Base-by-base conservation (phyloP, 2,888 invertebrate genomes). In the Drosophila tripunctata region DNA sequence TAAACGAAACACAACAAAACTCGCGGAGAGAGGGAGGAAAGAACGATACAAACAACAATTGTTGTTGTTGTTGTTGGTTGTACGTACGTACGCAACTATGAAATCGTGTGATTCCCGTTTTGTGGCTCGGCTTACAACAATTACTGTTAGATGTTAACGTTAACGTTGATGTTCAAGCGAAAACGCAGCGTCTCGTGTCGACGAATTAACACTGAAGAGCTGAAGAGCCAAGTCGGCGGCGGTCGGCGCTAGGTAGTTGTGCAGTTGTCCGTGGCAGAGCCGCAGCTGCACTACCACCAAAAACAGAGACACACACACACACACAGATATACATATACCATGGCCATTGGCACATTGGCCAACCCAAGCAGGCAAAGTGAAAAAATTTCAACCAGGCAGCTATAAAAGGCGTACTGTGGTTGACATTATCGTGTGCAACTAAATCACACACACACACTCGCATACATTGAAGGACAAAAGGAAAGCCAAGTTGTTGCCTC, bases 171-270 rank as follows among this genome's bases (percentile, higher is more conserved):
- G 65, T 76, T 68, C 61, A 43, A 72, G 68, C 82, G 71, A 57
- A 81, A 81, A 84, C 87, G 78, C 89, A 84, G 78, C 88, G 88
- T 82, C 87, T 89, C 84, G 89, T 88, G 87, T 89, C 88, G 89
- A 78, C 89, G 88, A 87, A 84, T 89, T 85, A 89, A 88, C 87
- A 89, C 89, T 89, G 87, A 89, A 89, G 81, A 78, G 78, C 89
- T 89, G 88, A 89, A 89, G 81, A 78, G 78, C 67, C 87, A 78
- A 82, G 81, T 81, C 64, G 73, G 67, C 58, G 79, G 67, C 50
- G 64, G 71, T 75, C 76, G 68, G 64, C 69, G 50, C 63, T 72
- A 72, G 82, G 72, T 69, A 75, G 66, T 5, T 5, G 36, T 65
- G 51, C 71, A 47, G 56, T 51, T 61, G 54, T 67, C 67, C 80